Evolutionary conservation across 2,888 invertebrate genomes (phyloP), one percentile per base, ranked within the genome.

Genomic region (Eristalinus aeneus): DNA sequence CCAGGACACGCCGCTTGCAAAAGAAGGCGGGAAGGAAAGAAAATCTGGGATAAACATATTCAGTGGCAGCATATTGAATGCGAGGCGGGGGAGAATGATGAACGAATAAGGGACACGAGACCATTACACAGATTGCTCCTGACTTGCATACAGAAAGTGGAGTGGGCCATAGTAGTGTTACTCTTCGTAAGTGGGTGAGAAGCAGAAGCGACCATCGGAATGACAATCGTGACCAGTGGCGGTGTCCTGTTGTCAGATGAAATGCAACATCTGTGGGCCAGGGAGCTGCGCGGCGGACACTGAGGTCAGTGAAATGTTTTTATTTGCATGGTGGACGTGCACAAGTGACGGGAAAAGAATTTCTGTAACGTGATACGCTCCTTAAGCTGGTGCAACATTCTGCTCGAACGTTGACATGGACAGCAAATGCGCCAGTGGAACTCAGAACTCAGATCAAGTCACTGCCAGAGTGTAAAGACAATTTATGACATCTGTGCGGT

Each of bases 51-150:
- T 34, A 36, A 36, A 36, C 20, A 46, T 46, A 53, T 65, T 46
- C 31, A 46, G 11, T 22, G 16, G 61, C 32, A 61, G 16, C 31
- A 39, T 39, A 23, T 12, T 20, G n/a, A 54, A 53, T 34, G 32
- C 16, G 20, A 36, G 16, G 34, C 20, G 34, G 20, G 11, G 20
- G 34, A 63, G 16, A 27, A 34, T 53, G 31, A 67, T 39, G 64
- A 63, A 16, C 12, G 64, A 65, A 65, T 46, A 53, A 67, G 53
- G 67, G 67, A 32, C 53, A 54, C 67, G 53, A 67, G 67, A 53
- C 53, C 53, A 67, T 67, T 46, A 67, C 53, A 54, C 67, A 67
- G 67, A 67, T 67, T 67, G 39, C 1, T 46, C 67, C 67, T 67
- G 67, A 53, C 53, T 54, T 54, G 67, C 67, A 67, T 67, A 54